Evolutionary conservation across 2,797 vertebrate genomes (phyloP).

Genomic region (Mastacembelus armatus): DNA sequence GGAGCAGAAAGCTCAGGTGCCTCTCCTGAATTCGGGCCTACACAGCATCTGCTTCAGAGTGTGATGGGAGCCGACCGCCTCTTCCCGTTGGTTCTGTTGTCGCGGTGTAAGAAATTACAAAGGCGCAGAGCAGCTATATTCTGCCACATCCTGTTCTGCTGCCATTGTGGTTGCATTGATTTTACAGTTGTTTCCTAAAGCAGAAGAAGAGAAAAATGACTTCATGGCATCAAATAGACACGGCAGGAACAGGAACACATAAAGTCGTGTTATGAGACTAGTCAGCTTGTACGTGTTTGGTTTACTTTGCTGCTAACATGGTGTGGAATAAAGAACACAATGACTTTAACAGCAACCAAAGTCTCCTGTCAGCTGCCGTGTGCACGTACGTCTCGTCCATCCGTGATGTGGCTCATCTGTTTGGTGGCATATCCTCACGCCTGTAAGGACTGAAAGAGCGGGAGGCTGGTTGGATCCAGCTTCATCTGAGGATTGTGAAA

Average conservation of each 20-base stretch:
- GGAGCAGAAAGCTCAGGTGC: constrained; percentile 34
- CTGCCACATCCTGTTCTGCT: constrained; percentile 27
- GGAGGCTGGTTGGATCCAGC: constrained; percentile 6
- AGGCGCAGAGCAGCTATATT: constrained; percentile 29
- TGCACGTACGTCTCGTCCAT: not conserved
- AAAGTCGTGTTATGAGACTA: not conserved
- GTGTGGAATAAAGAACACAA: constrained; percentile 11
- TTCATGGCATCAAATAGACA: constrained; percentile 40
- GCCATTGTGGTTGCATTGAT: constrained; percentile 37
- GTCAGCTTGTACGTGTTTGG: not conserved
- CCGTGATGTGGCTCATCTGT: too few relatives aligned
- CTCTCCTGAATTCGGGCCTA: constrained; percentile 16
- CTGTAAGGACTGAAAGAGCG: not conserved
- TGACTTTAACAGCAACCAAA: not conserved
- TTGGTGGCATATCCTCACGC: not conserved
- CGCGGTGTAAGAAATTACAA: constrained; percentile 27
- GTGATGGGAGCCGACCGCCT: constrained; percentile 6
- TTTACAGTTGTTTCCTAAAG: constrained; percentile 56
- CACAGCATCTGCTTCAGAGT: constrained; percentile 29
- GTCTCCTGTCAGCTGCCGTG: not conserved
- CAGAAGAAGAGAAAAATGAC: constrained; percentile 40
- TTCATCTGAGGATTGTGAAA: not conserved
- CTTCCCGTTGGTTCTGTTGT: constrained; percentile 27
- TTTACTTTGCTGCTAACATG: not conserved
- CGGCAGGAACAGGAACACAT: constrained; percentile 15